These are phyloP conservation scores for Lacanobia wlatinum DNA, from an alignment of 2,888 invertebrate genomes.

Conservation along the genomic window DNA sequence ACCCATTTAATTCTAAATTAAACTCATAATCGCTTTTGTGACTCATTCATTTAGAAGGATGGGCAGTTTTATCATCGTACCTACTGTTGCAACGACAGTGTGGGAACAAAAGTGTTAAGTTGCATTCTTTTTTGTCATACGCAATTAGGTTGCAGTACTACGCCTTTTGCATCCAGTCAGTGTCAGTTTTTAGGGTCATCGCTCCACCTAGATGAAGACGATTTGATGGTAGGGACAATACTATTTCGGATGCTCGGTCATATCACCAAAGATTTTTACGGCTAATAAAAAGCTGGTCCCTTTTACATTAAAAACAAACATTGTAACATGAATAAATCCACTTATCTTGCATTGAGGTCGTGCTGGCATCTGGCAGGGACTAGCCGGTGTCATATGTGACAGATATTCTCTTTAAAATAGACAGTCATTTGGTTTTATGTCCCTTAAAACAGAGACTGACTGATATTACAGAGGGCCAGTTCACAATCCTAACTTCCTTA, in stretches of 20 bases:
- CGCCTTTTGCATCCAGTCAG: too few relatives aligned
- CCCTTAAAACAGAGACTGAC: conserved; percentile 14
- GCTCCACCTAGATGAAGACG: too few relatives aligned
- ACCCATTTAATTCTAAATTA: background rate
- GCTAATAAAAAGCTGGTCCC: conserved; percentile 1
- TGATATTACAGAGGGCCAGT: background rate
- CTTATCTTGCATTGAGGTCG: conserved; percentile 67
- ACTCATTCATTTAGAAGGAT: background rate
- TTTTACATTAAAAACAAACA: background rate
- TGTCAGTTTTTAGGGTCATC: too few relatives aligned
- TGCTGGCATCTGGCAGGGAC: conserved; percentile 60
- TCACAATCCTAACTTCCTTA: too few relatives aligned
- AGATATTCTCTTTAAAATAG: conserved; percentile 16
- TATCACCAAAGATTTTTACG: background rate
- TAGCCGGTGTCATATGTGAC: conserved; percentile 16
- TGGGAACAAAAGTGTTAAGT: too few relatives aligned
- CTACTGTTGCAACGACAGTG: background rate
- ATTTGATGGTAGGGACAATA: background rate
- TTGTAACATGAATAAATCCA: conserved; percentile 11
- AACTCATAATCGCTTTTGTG: background rate
- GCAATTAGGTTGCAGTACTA: too few relatives aligned
- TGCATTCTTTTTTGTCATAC: too few relatives aligned
- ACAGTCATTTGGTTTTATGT: conserved; percentile 41
- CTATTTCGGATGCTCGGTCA: background rate
- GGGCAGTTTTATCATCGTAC: background rate